phyloP scores from a whole-genome alignment of 2,888 invertebrate species.

The Eupeodes luniger region DNA sequence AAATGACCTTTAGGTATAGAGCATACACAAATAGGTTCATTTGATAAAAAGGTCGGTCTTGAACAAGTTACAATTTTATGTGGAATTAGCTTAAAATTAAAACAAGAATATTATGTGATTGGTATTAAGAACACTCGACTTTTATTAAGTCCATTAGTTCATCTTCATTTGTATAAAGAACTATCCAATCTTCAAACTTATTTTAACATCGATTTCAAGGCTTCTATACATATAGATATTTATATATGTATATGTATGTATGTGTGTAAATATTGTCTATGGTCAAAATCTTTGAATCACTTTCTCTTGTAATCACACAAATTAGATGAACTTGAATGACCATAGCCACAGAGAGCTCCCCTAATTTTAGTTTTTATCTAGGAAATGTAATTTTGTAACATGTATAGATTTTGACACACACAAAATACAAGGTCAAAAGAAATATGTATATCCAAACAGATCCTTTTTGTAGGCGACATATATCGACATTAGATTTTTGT shows the following conservation, averaged over 20 bases:
- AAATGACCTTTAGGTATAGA: too few relatives aligned
- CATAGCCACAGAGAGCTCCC: background rate
- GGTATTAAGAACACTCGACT: background rate
- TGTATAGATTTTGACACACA: constrained; percentile 32
- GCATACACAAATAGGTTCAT: too few relatives aligned
- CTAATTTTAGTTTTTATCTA: background rate
- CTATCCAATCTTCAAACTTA: background rate
- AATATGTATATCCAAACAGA: background rate
- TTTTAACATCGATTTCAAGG: background rate
- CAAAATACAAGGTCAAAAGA: constrained; percentile 15
- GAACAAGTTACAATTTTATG: too few relatives aligned
- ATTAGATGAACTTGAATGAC: constrained; percentile 43
- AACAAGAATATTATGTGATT: background rate
- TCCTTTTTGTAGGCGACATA: background rate
- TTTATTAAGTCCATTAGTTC: background rate
- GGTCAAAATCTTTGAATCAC: constrained; percentile 20
- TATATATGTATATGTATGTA: background rate
- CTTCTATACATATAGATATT: background rate
- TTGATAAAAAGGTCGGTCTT: too few relatives aligned
- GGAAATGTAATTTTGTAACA: background rate
- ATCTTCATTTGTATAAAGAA: background rate
- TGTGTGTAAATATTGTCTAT: background rate
- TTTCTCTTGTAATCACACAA: constrained; percentile 20
- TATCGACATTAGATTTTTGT: constrained; percentile 18
- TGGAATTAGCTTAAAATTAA: background rate